Evolutionary conservation across 2,888 invertebrate genomes (phyloP), one percentile per base, ranked within the genome.

Genomic region (Tenthredo mesomela): DNA sequence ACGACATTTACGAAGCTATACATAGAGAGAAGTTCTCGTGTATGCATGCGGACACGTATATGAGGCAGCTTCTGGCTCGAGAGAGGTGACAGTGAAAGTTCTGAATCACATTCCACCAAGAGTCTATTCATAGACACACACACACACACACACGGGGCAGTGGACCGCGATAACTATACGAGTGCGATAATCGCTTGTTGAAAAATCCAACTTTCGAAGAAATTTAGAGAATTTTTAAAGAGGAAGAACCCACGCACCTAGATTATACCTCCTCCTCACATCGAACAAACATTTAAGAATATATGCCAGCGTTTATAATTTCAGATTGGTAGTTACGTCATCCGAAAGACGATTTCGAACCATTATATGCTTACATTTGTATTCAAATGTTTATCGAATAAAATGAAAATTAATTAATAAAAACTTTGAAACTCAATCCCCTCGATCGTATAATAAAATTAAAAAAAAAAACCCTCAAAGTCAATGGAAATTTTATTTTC

Each of bases 11-110:
- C 73, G 21, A 43, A 43, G 18, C 0, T 33, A 29, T 29, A 43
- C 21, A 33, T 21, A 73, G 18, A 40, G 21, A 29, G 3, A 54
- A 18, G 75, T 29, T 54, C 9, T 33, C 33, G 4, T 18, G 37
- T 61, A 12, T 61, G 61, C 40, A 54, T 37, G 37, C 1, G 33
- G 10, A 80, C 54, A 25, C 29, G 61, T 37, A 61, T 37, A 61
- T 10, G 70, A 47, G 70, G 67, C 37, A 18, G 43, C 54, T 15
- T 7, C 73, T 18, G 58, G 33, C 33, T 58, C 1, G 89, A 88
- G 89, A 86, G 82, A 87, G 89, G 88, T 91, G 92, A 91, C 92
- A 91, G 91, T 91, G 92, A 91, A 91, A 91, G 91, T 91, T 87
- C 87, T 89, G 88, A 90, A 90, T 91, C 89, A 87, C 91, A 90